Base-by-base conservation (phyloP, 2,888 invertebrate genomes). In the Chymomyza amoena region DNA sequence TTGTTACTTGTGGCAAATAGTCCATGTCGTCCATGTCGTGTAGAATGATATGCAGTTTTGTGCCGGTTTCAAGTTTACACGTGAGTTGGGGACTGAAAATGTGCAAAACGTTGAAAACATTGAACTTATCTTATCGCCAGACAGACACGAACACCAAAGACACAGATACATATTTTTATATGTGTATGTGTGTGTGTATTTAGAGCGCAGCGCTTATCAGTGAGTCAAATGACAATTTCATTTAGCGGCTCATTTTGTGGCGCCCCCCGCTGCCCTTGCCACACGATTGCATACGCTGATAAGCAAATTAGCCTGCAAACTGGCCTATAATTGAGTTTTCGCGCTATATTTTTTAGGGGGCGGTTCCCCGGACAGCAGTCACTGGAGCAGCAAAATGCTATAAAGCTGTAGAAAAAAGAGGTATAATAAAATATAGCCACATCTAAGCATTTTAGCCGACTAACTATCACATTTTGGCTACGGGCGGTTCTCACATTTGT, bases 401-500 rank as follows among this genome's bases (percentile, higher is more conserved):
- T 28, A 20, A 13, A 45, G 13, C 32, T 32, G 32, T 32, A 32
- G 32, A 32, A 45, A 45, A 45, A 45, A 45, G 36, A 45, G 13
- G 13, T 45, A 45, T 10, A 45, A 4, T 45, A 45, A 45, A 45
- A 10, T 45, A 45, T 45, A 45, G 39, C 25, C 66, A 87, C 82
- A 81, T 88, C 89, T 88, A 84, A 83, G 70, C 75, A 65, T 61
- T 67, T 78, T 69, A 73, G 79, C 88, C 87, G 77, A 60, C 77
- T 25, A 60, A 36, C 60, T 57, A 57, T 25, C 16, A 16, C 25
- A 20, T 64, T 82, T 72, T 74, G 57, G 85, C 81, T 80, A 78
- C 72, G 72, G 83, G 84, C 89, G 84, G 87, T 88, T 84, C 83
- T 88, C 83, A 84, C 83, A 84, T 88, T 83, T 88, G 83, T 87